phyloP scores from a whole-genome alignment of 2,888 invertebrate genomes.

The Meghimatium bilineatum region DNA sequence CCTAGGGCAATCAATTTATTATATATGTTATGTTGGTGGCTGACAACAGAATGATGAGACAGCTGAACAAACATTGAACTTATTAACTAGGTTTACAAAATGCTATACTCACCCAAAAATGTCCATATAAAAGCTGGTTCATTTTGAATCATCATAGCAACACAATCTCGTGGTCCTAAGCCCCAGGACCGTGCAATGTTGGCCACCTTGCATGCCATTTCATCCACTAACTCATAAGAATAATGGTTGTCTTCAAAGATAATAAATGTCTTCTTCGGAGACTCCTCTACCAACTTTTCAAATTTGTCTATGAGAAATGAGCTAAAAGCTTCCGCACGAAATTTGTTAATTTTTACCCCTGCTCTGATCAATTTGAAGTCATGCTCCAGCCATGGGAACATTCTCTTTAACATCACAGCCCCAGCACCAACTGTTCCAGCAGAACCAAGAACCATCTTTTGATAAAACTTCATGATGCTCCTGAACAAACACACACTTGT shows the following conservation, averaged over 20 bases:
- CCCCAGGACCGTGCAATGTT: constrained; percentile 56
- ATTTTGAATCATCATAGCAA: constrained; percentile 69
- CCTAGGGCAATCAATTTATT: too few species aligned
- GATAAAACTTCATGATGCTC: constrained; percentile 40
- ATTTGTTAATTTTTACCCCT: constrained; percentile 6
- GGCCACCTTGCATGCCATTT: constrained; percentile 67
- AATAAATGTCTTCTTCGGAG: constrained; percentile 60
- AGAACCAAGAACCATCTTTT: constrained; percentile 59
- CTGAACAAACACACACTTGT: neutral
- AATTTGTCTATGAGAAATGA: constrained; percentile 59
- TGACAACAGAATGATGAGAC: too few species aligned
- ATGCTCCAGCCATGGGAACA: constrained; percentile 67
- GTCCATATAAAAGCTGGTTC: constrained; percentile 73
- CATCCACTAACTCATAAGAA: constrained; percentile 65
- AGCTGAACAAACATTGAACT: too few species aligned
- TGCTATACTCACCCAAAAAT: constrained; percentile 63
- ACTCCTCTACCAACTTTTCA: constrained; percentile 57
- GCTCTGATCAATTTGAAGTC: constrained; percentile 57
- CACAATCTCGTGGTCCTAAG: constrained; percentile 61
- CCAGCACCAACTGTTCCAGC: constrained; percentile 61
- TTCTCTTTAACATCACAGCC: constrained; percentile 58
- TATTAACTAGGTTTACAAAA: too few species aligned
- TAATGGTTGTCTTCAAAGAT: constrained; percentile 63
- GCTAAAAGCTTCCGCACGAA: constrained; percentile 23
- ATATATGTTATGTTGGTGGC: too few species aligned